phyloP scores from a whole-genome alignment of 2,888 invertebrate species.

The Andrena marginata region DNA sequence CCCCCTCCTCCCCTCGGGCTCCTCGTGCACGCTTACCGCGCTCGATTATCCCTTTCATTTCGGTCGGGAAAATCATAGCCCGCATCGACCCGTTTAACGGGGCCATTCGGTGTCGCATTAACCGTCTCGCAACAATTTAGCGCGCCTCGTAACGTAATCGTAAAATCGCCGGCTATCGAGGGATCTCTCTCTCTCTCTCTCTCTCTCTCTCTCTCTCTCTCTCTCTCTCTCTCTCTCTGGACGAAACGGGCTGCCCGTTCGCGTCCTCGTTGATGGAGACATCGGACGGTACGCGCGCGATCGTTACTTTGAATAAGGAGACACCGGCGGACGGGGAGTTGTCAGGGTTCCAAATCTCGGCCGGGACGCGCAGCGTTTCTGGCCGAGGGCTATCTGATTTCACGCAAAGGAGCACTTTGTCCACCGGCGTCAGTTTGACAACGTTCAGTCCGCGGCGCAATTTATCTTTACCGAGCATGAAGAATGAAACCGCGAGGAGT shows the following conservation, averaged over 20 bases:
- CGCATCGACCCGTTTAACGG: conserved; percentile 30
- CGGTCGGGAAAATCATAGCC: conserved; percentile 36
- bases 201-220: too few species aligned
- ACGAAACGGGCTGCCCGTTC: background rate
- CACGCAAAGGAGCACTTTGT: conserved; percentile 27
- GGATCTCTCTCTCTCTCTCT: too few species aligned
- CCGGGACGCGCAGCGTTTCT: conserved; percentile 14
- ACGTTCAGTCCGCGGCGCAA: conserved; percentile 32
- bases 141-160: conserved; percentile 22
- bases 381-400: conserved; percentile 47
- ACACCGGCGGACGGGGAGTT: conserved; percentile 13
- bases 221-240: too few species aligned
- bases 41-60: conserved; percentile 39
- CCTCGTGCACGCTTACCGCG: too few species aligned
- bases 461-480: conserved; percentile 37
- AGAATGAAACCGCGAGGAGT: conserved; percentile 10
- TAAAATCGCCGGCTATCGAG: conserved; percentile 24
- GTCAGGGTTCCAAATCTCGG: conserved; percentile 40
- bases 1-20: background rate
- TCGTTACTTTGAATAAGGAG: conserved; percentile 36
- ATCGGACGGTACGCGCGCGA: conserved; percentile 7
- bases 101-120: conserved; percentile 31
- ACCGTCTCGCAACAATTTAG: conserved; percentile 28
- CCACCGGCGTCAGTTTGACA: conserved; percentile 26
- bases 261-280: conserved; percentile 27